Evolutionary conservation across 2,113 vertebrate genomes (phyloP), one percentile per base, ranked within the genome.

Genomic region (Lampris incognitus): DNA sequence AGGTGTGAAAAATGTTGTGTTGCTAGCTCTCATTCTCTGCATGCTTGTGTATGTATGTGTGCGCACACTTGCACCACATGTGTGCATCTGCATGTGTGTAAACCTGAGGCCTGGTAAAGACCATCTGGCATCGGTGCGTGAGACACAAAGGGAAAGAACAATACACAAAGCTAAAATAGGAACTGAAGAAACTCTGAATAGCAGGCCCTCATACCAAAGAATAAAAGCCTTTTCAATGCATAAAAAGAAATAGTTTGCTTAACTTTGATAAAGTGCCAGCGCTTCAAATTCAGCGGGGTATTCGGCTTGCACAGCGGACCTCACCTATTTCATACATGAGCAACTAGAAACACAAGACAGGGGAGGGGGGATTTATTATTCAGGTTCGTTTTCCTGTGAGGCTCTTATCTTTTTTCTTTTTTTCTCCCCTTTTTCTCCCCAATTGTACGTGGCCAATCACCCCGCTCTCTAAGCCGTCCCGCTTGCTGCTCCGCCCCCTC

Each of bases 321-420:
- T 67, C 40, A 73, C 44, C 67, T 60, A 66, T 85, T 86, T 83
- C 74, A 83, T 79, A 88, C 81, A 46, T 62, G 71, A 59, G 11
- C 13, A 10, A 74, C 52, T 68, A 55, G 42, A 66, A 82, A 74
- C 57, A 57, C 64, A 78, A 76, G 66, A 69, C 69, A 24, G 66
- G 62, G 58, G 42, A 50, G 36, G 4, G 67, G 46, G 40, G 52
- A 61, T 81, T 78, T 72, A 11, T 38, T 56, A 62, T 46, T 46
- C n/a, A 1, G 2, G 13, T 56, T 66, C 1, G 64, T 42, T 38
- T 41, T 11, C 9, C 36, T 38, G 11, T 3, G 36, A 73, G 36
- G 59, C 42, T 55, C 40, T 3, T 8, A 11, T 7, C 0, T 2
- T 24, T 39, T 72, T 52, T 24, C 24, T 24, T 24, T 0, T 24